phyloP scores from a whole-genome alignment of 1,140 invertebrate genomes.

The Wiebesia pumilae region DNA sequence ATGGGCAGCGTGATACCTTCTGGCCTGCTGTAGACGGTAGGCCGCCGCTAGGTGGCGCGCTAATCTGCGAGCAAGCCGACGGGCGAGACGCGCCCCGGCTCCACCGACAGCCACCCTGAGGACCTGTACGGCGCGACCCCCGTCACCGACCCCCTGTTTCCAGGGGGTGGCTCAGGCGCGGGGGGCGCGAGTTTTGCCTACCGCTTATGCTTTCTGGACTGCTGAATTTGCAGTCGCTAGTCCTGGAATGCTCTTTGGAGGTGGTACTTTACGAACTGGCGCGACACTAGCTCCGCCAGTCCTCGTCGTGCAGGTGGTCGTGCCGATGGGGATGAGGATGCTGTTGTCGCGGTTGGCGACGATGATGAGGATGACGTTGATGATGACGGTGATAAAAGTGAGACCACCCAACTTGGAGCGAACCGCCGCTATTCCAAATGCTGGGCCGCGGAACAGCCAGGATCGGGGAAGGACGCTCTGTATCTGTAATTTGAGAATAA shows the following conservation, averaged over 20 bases:
- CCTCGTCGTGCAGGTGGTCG: neutral
- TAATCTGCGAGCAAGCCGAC: slow-evolving; percentile 72
- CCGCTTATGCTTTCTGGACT: slow-evolving; percentile 34
- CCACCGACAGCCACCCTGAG: slow-evolving; percentile 72
- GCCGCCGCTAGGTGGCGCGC: slow-evolving; percentile 66
- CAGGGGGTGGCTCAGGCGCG: slow-evolving; percentile 70
- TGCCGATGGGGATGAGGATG: neutral
- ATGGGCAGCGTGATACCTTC: slow-evolving; percentile 61
- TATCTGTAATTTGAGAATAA: slow-evolving; percentile 20
- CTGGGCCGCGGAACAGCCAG: slow-evolving; percentile 52
- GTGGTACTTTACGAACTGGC: neutral
- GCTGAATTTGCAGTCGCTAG: neutral
- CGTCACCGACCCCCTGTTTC: slow-evolving; percentile 71
- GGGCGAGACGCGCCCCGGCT: slow-evolving; percentile 71
- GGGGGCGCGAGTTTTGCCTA: slow-evolving; percentile 57
- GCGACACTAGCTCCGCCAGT: slow-evolving; percentile 15
- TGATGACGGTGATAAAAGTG: slow-evolving; percentile 6
- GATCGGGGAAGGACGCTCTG: slow-evolving; percentile 51
- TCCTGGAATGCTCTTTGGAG: neutral
- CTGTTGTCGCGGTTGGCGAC: neutral
- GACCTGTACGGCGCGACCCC: slow-evolving; percentile 52
- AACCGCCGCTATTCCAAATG: slow-evolving; percentile 48
- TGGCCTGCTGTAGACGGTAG: slow-evolving; percentile 60
- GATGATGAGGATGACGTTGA: neutral
- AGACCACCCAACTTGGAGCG: slow-evolving; percentile 20